Evolutionary conservation across 2,113 vertebrate species (phyloP).

Genomic region (Campylorhamphus procurvoides): DNA sequence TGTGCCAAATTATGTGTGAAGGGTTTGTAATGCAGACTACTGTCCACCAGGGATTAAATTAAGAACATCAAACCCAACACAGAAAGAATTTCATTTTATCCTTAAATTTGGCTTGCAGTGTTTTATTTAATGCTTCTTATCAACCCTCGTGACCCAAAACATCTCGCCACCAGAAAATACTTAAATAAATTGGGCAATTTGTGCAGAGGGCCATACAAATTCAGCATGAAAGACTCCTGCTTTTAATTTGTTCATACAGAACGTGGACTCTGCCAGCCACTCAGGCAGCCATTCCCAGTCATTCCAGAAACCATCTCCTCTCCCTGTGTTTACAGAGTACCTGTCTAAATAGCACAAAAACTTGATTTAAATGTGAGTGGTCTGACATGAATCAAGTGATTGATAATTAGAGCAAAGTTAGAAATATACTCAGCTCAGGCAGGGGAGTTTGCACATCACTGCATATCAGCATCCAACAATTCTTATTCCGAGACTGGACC

Average conservation of each 20-base stretch:
- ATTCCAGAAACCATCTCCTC: background rate
- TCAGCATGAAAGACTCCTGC: conserved; percentile 58
- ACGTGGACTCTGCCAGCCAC: background rate
- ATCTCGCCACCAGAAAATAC: conserved; percentile 8
- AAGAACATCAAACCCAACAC: conserved; percentile 58
- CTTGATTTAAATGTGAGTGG: conserved; percentile 36
- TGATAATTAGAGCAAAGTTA: conserved; percentile 51
- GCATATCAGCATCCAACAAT: background rate
- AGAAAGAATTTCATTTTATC: conserved; percentile 45
- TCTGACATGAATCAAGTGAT: conserved; percentile 43
- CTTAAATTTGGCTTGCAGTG: background rate
- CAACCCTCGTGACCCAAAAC: background rate
- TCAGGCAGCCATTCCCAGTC: background rate
- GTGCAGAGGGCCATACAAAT: conserved; percentile 30
- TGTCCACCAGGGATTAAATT: conserved; percentile 67
- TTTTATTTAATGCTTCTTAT: conserved; percentile 43
- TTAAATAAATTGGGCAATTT: conserved; percentile 48
- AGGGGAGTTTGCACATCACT: background rate
- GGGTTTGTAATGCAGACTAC: conserved; percentile 62
- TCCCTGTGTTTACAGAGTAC: conserved; percentile 35
- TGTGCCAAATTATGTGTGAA: conserved; percentile 67
- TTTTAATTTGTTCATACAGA: conserved; percentile 30
- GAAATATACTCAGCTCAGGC: conserved; percentile 9
- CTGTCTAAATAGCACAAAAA: conserved; percentile 52
- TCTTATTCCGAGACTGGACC: background rate